Conservation (phyloP, 2,113 vertebrate genomes). For the Chloebia gouldiae region DNA sequence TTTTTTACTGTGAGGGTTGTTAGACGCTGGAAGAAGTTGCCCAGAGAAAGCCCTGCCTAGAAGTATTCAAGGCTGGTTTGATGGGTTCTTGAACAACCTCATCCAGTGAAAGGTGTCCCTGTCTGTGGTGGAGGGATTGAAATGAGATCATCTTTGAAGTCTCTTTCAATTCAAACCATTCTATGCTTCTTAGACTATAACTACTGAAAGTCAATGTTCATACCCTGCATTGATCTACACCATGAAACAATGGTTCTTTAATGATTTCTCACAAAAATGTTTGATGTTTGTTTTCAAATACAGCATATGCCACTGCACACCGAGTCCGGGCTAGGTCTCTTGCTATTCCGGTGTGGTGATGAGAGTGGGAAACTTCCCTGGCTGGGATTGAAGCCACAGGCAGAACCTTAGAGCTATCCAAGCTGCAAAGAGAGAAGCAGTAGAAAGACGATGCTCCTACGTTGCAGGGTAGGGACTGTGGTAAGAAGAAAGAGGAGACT, state of each 20-base stretch:
- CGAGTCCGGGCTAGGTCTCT: too few relatives aligned
- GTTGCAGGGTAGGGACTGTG: too few relatives aligned
- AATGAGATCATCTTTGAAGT: neutral
- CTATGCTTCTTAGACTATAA: neutral
- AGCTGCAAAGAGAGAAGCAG: too few relatives aligned
- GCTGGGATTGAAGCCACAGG: too few relatives aligned
- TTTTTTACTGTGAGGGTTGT: neutral
- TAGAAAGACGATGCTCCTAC: too few relatives aligned
- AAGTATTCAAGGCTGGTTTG: neutral
- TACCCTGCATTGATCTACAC: accelerated
- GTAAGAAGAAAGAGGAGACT: too few relatives aligned
- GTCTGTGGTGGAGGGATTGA: neutral
- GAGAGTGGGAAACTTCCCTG: too few relatives aligned
- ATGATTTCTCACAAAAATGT: neutral
- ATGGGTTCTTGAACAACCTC: neutral
- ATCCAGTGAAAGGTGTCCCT: neutral
- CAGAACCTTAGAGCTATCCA: too few relatives aligned
- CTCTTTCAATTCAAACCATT: accelerated
- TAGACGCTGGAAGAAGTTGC: neutral
- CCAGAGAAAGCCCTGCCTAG: neutral
- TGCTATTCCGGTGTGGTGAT: too few relatives aligned
- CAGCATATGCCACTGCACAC: too few relatives aligned
- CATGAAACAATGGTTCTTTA: neutral
- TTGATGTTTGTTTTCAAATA: neutral
- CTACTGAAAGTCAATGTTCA: neutral